Conservation (phyloP, 2,797 vertebrate genomes). For the Tragelaphus eurycerus region DNA sequence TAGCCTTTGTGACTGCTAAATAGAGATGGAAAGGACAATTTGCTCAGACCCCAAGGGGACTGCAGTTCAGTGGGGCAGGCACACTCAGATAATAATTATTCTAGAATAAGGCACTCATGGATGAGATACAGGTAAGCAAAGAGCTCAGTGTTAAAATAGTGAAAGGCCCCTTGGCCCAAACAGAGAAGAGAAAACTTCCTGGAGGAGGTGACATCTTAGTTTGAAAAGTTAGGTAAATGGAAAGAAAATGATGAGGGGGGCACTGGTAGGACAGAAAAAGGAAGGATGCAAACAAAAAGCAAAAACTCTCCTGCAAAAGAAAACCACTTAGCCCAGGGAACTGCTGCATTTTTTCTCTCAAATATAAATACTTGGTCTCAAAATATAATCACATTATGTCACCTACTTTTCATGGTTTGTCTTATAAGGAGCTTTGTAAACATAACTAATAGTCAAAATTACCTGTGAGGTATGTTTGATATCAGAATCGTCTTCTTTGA, state of each 20-base stretch:
- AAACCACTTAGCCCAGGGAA: neutral
- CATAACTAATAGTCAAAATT: neutral
- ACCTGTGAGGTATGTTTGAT: neutral
- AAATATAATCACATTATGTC: neutral
- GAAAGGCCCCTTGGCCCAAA: neutral
- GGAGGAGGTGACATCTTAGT: neutral
- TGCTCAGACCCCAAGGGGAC: neutral
- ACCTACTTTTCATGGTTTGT: neutral
- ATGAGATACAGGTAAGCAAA: neutral
- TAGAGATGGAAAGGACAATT: neutral
- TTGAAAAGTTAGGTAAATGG: neutral
- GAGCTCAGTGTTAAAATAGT: neutral
- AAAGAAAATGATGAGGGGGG: neutral
- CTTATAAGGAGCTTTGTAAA: slow-evolving; percentile 15
- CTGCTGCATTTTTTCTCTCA: neutral
- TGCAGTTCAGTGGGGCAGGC: neutral
- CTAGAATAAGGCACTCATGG: neutral
- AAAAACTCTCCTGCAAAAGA: neutral
- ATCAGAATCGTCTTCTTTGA: neutral
- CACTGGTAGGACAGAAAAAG: neutral
- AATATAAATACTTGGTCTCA: neutral
- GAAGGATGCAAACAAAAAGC: neutral
- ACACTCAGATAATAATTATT: neutral
- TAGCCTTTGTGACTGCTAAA: neutral
- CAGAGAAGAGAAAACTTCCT: neutral